A percentile compares a stretch with the other conserved stretches of the same genome.
These are phyloP conservation scores for Bagarius yarrelli DNA, from an alignment of 2,113 vertebrate genomes.

Conservation along the genomic window DNA sequence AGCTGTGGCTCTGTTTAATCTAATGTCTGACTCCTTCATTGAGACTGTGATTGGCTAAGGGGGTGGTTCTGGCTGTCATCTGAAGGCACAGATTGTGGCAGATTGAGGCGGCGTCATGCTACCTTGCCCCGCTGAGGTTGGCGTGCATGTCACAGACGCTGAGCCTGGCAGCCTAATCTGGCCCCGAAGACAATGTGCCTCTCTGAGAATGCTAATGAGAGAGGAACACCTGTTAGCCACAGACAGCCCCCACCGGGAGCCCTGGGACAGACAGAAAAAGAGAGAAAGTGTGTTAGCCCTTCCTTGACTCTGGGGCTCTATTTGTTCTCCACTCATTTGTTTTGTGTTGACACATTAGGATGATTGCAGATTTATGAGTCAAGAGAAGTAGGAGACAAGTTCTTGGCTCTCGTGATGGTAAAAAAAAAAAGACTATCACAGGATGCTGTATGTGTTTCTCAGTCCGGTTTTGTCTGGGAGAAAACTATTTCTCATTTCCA, in stretches of 20 bases:
- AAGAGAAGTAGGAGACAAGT: background rate
- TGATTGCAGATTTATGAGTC: conserved; percentile 11
- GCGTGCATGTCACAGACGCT: conserved; percentile 42
- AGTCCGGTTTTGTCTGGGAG: background rate
- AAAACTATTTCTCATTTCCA: conserved; percentile 13
- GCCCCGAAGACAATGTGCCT: conserved; percentile 48
- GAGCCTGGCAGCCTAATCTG: conserved; percentile 48
- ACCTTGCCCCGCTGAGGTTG: conserved; percentile 37
- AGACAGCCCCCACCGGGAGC: conserved; percentile 38
- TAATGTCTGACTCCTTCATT: conserved; percentile 12
- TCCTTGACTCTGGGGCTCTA: background rate
- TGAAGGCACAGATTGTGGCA: conserved; percentile 49
- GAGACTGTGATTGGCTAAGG: conserved; percentile 25
- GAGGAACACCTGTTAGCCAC: conserved; percentile 53
- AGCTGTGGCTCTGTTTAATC: conserved; percentile 7
- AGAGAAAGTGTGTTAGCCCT: conserved; percentile 27
- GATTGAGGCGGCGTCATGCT: conserved; percentile 41
- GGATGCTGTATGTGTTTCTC: background rate
- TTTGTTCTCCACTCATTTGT: conserved; percentile 35
- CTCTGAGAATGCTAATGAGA: conserved; percentile 51
- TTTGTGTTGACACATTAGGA: conserved; percentile 40
- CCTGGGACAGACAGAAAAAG: conserved; percentile 30
- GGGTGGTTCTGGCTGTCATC: conserved; percentile 41
- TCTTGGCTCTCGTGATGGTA: background rate
- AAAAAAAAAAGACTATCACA: conserved; percentile 11